A percentile compares a stretch with the other conserved stretches of the same genome.
Conservation (phyloP, 2,113 vertebrate species). For the Mormyrus iriodes region DNA sequence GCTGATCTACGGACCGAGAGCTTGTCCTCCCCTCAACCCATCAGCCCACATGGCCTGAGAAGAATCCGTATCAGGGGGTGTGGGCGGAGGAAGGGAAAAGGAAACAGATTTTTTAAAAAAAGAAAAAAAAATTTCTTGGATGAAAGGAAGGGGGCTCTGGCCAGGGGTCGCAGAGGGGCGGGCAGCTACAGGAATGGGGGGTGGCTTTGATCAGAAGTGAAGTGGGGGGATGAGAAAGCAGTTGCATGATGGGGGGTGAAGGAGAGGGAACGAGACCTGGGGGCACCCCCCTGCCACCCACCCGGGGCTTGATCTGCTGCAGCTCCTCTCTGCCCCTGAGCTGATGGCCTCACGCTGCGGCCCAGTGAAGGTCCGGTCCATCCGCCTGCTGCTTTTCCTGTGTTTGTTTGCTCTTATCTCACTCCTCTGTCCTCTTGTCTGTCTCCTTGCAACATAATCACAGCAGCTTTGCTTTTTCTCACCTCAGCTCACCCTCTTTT, state of each 20-base stretch:
- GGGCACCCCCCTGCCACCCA: not conserved
- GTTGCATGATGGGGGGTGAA: not conserved
- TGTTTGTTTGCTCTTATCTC: constrained; percentile 21
- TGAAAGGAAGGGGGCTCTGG: too few species aligned
- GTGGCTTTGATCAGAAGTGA: not conserved
- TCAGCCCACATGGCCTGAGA: not conserved
- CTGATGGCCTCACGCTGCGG: not conserved
- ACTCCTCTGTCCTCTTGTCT: constrained; percentile 11
- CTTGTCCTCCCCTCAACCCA: not conserved
- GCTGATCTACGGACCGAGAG: not conserved
- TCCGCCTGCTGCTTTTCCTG: not conserved
- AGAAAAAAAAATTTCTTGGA: too few species aligned
- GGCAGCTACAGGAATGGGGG: not conserved
- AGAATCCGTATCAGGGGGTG: not conserved
- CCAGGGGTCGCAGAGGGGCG: not conserved
- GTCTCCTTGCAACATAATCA: not conserved
- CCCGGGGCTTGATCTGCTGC: not conserved
- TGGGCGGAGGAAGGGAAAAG: not conserved
- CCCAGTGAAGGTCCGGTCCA: not conserved
- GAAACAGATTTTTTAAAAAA: not conserved
- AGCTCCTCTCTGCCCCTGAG: not conserved
- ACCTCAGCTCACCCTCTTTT: not conserved
- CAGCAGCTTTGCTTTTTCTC: not conserved
- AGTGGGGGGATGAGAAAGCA: not conserved
- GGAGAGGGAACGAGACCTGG: not conserved